These are phyloP conservation scores for Drosophila kohkoa DNA, from an alignment of 1,140 invertebrate genomes.

Conservation along the genomic window DNA sequence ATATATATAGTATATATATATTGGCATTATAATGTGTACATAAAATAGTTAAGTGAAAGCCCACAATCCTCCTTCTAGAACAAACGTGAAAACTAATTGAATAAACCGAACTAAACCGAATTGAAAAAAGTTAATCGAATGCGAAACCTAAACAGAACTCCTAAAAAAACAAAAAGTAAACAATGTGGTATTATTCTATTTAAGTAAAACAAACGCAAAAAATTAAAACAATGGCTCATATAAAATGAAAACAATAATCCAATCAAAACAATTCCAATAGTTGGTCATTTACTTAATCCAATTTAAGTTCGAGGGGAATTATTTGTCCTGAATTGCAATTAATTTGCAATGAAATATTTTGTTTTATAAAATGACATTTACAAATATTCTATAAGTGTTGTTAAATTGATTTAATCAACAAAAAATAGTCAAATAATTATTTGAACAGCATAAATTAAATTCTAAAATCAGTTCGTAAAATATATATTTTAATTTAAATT, in stretches of 20 bases:
- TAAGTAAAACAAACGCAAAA: constrained; percentile 57
- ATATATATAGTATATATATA: neutral
- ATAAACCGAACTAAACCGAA: constrained; percentile 12
- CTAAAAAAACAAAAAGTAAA: constrained; percentile 1
- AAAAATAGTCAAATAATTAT: neutral
- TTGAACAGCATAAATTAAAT: neutral
- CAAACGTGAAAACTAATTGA: neutral
- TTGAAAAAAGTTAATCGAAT: neutral
- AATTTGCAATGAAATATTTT: too few species aligned
- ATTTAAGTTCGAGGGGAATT: too few species aligned
- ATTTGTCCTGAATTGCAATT: too few species aligned
- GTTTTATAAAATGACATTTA: too few species aligned
- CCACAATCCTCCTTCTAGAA: constrained; percentile 5
- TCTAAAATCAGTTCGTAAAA: neutral
- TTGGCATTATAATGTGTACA: constrained; percentile 45
- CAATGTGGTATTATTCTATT: constrained; percentile 75
- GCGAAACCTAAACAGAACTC: constrained; percentile 12
- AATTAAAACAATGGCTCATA: constrained; percentile 51
- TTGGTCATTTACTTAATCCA: too few species aligned
- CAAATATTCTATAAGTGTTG: too few species aligned
- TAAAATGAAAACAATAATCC: constrained; percentile 29
- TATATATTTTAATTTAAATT: neutral
- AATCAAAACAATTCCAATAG: neutral
- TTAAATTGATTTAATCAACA: neutral
- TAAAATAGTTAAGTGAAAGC: constrained; percentile 44